phyloP scores from a whole-genome alignment of 2,888 invertebrate species.

The Acanthococcus lagerstroemiae region DNA sequence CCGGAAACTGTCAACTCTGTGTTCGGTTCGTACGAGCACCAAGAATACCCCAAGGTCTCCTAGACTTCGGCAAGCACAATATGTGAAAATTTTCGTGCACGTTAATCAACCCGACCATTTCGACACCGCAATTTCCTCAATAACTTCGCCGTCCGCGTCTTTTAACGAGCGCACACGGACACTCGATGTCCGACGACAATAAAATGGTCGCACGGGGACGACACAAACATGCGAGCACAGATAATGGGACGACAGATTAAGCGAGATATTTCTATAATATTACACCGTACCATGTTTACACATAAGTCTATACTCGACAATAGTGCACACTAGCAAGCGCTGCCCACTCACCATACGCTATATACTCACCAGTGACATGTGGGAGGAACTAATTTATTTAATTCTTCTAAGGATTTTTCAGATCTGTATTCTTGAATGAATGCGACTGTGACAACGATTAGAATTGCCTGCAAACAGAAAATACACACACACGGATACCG shows the following conservation, averaged over 20 bases:
- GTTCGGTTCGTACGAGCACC: too few species aligned
- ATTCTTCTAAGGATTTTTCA: constrained; percentile 92
- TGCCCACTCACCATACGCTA: neutral
- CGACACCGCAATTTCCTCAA: neutral
- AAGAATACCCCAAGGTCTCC: too few species aligned
- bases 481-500: too few species aligned
- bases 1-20: too few species aligned
- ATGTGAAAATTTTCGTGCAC: too few species aligned
- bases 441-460: constrained; percentile 96
- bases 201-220: neutral
- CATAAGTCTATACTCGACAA: neutral
- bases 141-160: too few species aligned
- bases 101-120: neutral
- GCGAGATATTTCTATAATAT: too few species aligned
- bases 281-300: neutral
- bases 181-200: neutral
- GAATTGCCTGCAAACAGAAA: constrained; percentile 49
- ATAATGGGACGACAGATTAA: too few species aligned
- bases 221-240: too few species aligned
- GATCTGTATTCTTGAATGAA: constrained; percentile 98
- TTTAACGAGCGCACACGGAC: neutral
- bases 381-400: constrained; percentile 94
- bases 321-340: too few species aligned
- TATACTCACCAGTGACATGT: constrained; percentile 74
- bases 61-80: too few species aligned